phyloP scores from a whole-genome alignment of 2,113 vertebrate species.

The Sander lucioperca region DNA sequence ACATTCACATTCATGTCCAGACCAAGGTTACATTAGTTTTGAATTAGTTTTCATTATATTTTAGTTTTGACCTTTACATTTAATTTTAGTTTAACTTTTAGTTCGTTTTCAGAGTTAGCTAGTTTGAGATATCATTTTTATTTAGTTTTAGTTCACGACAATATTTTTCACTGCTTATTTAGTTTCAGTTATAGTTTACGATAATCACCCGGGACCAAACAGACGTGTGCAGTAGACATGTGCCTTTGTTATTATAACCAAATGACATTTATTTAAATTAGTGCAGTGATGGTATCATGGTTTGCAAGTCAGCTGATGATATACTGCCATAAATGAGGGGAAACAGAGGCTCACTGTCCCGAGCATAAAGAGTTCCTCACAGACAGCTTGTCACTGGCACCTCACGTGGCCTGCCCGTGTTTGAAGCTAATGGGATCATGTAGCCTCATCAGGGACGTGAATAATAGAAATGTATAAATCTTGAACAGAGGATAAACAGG shows the following conservation, averaged over 20 bases:
- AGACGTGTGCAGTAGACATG: neutral
- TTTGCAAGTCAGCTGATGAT: constrained; percentile 6
- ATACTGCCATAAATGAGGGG: constrained; percentile 7
- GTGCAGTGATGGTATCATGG: neutral
- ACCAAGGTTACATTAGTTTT: no score
- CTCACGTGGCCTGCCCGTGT: constrained; percentile 30
- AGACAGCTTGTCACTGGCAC: constrained; percentile 46
- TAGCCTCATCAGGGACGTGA: constrained; percentile 50
- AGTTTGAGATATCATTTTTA: no score
- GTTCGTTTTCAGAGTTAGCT: no score
- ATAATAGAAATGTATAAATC: constrained; percentile 55
- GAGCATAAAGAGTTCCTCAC: constrained; percentile 8
- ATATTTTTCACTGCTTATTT: no score
- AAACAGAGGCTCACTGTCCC: constrained; percentile 35
- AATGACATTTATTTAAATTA: constrained; percentile 19
- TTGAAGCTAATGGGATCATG: constrained; percentile 57
- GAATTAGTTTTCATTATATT: no score
- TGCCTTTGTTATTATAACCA: neutral
- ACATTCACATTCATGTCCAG: neutral
- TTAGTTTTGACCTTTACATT: no score
- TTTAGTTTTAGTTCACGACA: no score
- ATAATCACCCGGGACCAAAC: no score
- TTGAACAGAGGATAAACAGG: constrained; percentile 37
- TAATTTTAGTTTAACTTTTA: no score
- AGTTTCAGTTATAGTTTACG: no score